Evolutionary conservation across 2,888 invertebrate genomes (phyloP).

Genomic region (Matsumyia berberina): DNA sequence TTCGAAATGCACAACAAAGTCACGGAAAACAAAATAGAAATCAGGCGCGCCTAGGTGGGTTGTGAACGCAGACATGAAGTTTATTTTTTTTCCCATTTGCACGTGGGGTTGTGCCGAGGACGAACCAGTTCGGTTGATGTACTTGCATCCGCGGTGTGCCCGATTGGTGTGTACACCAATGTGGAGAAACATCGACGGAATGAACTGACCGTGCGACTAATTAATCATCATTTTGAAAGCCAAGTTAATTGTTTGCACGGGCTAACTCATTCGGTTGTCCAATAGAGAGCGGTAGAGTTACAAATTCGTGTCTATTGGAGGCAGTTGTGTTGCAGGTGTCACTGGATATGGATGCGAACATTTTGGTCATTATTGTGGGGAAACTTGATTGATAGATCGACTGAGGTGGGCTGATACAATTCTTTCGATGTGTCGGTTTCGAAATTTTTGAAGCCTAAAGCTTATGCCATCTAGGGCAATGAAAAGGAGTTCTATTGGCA

Average conservation of each 20-base stretch:
- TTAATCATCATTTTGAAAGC: constrained; percentile 69
- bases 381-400: constrained; percentile 33
- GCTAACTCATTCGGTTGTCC: constrained; percentile 23
- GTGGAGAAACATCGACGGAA: constrained; percentile 16
- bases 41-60: constrained; percentile 55
- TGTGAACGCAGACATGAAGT: constrained; percentile 23
- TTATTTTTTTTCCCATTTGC: constrained; percentile 18
- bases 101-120: constrained; percentile 49
- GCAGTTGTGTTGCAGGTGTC: constrained; percentile 26
- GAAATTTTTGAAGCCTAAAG: too few species aligned
- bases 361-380: not conserved
- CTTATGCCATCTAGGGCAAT: too few species aligned
- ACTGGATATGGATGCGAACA: constrained; percentile 12
- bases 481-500: too few species aligned
- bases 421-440: too few species aligned
- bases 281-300: not conserved
- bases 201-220: constrained; percentile 53
- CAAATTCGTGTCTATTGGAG: constrained; percentile 19
- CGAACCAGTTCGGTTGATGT: constrained; percentile 45
- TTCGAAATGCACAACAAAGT: constrained; percentile 34
- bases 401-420: constrained; percentile 7
- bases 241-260: constrained; percentile 66
- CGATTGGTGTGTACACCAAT: not conserved
- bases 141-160: constrained; percentile 5
- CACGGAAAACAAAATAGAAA: constrained; percentile 37